phyloP scores from a whole-genome alignment of 2,113 vertebrate species.

The Alethe diademata region DNA sequence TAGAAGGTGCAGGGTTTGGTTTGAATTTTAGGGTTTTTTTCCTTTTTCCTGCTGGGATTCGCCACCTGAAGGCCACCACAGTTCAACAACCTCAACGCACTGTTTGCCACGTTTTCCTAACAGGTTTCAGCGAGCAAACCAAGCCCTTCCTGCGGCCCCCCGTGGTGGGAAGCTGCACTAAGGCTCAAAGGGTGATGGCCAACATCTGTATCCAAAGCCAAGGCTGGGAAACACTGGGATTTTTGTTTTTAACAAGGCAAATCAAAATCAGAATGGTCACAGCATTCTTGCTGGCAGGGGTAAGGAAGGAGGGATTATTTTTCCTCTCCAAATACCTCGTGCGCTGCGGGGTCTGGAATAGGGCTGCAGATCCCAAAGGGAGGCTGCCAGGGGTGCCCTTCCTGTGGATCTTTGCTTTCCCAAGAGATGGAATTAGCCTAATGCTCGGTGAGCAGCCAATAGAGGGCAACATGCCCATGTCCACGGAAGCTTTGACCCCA shows the following conservation, averaged over 20 bases:
- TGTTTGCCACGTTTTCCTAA: background rate
- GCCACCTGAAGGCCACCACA: background rate
- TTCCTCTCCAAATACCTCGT: background rate
- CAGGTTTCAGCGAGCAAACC: background rate
- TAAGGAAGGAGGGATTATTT: background rate
- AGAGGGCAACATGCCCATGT: conserved; percentile 57
- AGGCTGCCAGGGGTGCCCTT: background rate
- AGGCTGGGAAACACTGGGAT: background rate
- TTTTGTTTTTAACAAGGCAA: background rate
- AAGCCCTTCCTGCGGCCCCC: background rate
- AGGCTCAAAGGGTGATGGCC: background rate
- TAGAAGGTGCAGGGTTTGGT: background rate
- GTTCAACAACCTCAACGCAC: accelerated
- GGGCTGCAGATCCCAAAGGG: background rate
- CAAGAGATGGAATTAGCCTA: background rate
- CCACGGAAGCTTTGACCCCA: background rate
- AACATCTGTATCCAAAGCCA: background rate
- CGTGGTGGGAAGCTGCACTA: background rate
- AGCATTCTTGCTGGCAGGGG: background rate
- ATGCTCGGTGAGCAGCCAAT: background rate
- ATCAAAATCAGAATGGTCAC: background rate
- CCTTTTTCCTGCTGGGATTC: background rate
- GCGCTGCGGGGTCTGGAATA: accelerated
- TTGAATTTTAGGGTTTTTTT: background rate
- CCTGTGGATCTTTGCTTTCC: background rate